Conservation (phyloP, 2,888 invertebrate genomes). For the Junonia oenone region DNA sequence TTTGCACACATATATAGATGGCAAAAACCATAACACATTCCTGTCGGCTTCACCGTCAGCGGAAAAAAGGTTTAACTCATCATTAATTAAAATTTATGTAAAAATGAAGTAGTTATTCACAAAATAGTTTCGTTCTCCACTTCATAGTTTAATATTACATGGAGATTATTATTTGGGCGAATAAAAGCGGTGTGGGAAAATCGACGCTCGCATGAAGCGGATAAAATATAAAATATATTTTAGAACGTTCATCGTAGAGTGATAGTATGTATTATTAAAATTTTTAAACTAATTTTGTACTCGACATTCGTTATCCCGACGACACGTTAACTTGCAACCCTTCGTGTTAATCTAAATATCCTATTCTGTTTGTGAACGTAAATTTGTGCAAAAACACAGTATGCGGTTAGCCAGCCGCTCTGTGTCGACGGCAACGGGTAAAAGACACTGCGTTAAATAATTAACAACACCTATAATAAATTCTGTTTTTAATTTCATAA, state of each 20-base stretch:
- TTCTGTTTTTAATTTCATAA: conserved; percentile 73
- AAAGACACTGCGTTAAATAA: conserved; percentile 63
- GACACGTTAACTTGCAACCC: conserved; percentile 34
- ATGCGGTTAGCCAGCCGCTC: conserved; percentile 49
- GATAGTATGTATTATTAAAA: conserved; percentile 26
- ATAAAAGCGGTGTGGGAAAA: conserved; percentile 6
- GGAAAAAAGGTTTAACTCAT: no score
- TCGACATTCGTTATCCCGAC: conserved; percentile 37
- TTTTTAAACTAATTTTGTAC: conserved; percentile 49
- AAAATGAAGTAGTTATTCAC: neutral
- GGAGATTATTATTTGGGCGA: conserved; percentile 13
- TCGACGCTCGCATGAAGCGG: conserved; percentile 7
- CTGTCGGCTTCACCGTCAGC: no score
- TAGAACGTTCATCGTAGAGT: neutral
- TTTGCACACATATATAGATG: no score
- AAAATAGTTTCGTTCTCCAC: conserved; percentile 3
- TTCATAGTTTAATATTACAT: conserved; percentile 13
- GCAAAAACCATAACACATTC: no score
- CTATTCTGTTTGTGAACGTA: conserved; percentile 64
- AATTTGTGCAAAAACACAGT: conserved; percentile 58
- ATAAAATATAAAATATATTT: conserved; percentile 16
- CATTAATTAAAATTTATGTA: conserved; percentile 5
- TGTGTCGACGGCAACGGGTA: conserved; percentile 15
- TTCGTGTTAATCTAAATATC: conserved; percentile 65
- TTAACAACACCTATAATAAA: conserved; percentile 71